Base-by-base conservation (phyloP, 2,113 vertebrate species). In the Microtus pennsylvanicus region DNA sequence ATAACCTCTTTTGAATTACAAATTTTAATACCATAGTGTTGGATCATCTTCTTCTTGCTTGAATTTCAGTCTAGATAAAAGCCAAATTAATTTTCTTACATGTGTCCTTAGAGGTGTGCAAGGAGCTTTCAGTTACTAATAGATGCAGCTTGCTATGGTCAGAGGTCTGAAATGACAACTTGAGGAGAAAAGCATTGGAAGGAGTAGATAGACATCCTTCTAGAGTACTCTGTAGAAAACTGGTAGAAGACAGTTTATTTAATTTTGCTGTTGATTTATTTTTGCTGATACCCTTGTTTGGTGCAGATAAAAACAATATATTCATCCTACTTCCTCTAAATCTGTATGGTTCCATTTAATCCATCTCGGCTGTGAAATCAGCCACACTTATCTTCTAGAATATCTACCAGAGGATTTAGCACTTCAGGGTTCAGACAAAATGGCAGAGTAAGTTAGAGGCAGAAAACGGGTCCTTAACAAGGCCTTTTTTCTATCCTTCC, bases 321-420 rank as follows among this genome's bases (percentile, higher is more conserved):
- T 9, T 75, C 5, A 69, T 89, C 52, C 85, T 72, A 33, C 12
- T 89, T 38, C 87, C 78, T 65, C 61, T 13, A 87, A 67, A 75
- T 89, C 45, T 87, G 92, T 63, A 47, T 89, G 95, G 21, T 78
- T 87, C 74, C 82, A 22, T 55, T 24, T 52, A 91, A 21, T 55
- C 8, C 45, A 11, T 22, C 89, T 88, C n/a, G 63, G 45, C 19
- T 82, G 3, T 89, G 38, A 42, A n/a, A 94, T 38, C 55, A 89
- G 77, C 47, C 24, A 88, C 67, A 94, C 89, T 89, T 96, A 74
- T 83, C 61, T 94, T 91, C 10, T 22, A 87, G 94, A 91, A 91
- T 92, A 94, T 94, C 94, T 81, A 78, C 67, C 24, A 50, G 42
- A 28, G 91, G 63, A 55, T 83, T 94, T 87, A 76, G 26, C 70